Base-by-base conservation (phyloP, 2,797 vertebrate genomes). In the Siniperca undulata region DNA sequence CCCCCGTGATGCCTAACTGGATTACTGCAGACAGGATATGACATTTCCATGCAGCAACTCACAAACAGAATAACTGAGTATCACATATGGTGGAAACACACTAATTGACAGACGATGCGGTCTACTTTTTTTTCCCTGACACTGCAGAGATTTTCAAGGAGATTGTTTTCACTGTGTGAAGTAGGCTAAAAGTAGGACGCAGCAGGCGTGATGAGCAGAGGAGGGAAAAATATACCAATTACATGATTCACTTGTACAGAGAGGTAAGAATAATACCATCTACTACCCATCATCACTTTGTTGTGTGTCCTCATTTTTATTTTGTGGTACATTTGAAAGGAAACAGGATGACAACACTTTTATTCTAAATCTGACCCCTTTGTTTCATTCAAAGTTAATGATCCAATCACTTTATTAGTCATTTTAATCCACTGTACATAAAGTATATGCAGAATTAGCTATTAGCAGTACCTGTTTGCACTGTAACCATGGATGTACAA, bases 91-190 rank as follows among this genome's bases (percentile, higher is more conserved):
- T 55, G 64, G 65, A 66, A 74, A 68, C 61, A 46, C 67, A 38
- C 89, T 91, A 88, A 91, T 83, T 91, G 91, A 93, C 79, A 85
- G 79, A 81, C 66, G 72, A 76, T 44, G 78, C 72, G n/a, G 62
- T 48, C 38, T 22, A 24, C 42, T 80, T 61, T 38, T 55, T 62
- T 42, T 42, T 56, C 27, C 58, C 72, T 70, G 58, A 82, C 67
- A 56, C 68, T 70, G 86, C 80, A 84, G 80, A 82, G 74, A 84
- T 77, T 82, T 90, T 80, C 58, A 71, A 73, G 60, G 74, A 81
- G 62, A 73, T 66, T 78, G 84, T 88, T 88, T 86, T 80, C 56
- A 60, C 38, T 34, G 55, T 61, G 61, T 82, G 76, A 90, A 89
- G 55, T 68, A 73, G 61, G 70, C 50, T 42, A 70, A 81, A 93